Percentiles rank a stretch among this genome's conserved stretches.
These are phyloP conservation scores for Miichthys miiuy DNA, from an alignment of 2,797 vertebrate genomes.

Conservation along the genomic window DNA sequence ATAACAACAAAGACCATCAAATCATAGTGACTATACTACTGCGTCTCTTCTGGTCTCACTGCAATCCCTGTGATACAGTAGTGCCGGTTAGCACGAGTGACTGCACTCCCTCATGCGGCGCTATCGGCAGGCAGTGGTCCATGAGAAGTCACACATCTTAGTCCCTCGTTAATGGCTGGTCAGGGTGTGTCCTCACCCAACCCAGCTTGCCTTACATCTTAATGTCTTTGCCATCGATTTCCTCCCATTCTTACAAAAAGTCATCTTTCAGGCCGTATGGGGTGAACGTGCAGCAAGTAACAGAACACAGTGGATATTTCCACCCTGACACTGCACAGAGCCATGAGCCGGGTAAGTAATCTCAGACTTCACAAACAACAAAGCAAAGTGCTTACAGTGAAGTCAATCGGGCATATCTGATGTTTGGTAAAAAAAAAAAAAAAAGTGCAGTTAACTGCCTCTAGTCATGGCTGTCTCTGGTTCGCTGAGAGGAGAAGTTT, in stretches of 20 bases:
- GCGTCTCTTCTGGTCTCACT: slow-evolving; percentile 28
- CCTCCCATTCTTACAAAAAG: slow-evolving; percentile 38
- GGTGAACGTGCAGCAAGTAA: slow-evolving; percentile 38
- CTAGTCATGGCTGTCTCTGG: slow-evolving; percentile 58
- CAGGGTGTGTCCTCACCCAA: slow-evolving; percentile 43
- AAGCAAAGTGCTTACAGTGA: slow-evolving; percentile 65
- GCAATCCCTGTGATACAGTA: slow-evolving; percentile 20
- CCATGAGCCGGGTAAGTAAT: slow-evolving; percentile 17
- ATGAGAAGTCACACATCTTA: slow-evolving; percentile 53
- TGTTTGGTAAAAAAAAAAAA: slow-evolving; percentile 43
- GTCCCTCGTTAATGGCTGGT: slow-evolving; percentile 43
- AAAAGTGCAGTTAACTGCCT: slow-evolving; percentile 64
- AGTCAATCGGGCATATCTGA: slow-evolving; percentile 68
- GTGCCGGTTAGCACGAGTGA: slow-evolving; percentile 35
- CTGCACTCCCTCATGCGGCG: slow-evolving; percentile 27
- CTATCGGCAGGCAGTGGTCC: slow-evolving; percentile 41
- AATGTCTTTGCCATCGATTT: slow-evolving; percentile 66
- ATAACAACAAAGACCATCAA: slow-evolving; percentile 47
- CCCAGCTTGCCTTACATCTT: slow-evolving; percentile 61
- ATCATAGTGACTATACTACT: slow-evolving; percentile 34
- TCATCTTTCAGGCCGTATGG: slow-evolving; percentile 3
- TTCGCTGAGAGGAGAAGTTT: slow-evolving; percentile 61
- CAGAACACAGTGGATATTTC: slow-evolving; percentile 21
- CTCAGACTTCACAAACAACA: slow-evolving; percentile 64
- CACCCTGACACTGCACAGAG: slow-evolving; percentile 13